phyloP scores from a whole-genome alignment of 2,888 invertebrate genomes.

The Agrotis clavis region DNA sequence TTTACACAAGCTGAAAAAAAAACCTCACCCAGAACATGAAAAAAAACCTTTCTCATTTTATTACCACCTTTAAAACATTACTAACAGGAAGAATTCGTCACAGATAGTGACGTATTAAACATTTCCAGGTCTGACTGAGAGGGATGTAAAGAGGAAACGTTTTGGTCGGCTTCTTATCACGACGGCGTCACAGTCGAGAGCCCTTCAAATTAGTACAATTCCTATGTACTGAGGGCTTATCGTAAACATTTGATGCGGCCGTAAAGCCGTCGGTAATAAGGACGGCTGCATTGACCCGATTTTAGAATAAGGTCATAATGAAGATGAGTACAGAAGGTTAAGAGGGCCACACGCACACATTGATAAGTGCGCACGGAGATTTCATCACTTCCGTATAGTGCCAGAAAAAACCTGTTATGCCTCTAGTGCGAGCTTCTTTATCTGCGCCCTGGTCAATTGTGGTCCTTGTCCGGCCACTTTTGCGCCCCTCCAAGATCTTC shows the following conservation, averaged over 20 bases:
- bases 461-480: no score
- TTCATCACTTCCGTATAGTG: no score
- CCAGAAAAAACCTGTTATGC: no score
- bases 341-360: no score
- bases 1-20: no score
- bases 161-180: conserved; percentile 23
- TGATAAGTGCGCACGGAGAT: no score
- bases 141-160: conserved; percentile 10
- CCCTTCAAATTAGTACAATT: conserved; percentile 48
- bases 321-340: background rate
- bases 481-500: no score
- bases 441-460: no score
- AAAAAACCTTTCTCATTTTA: background rate
- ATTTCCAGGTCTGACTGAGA: background rate
- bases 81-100: background rate
- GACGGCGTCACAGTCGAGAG: background rate
- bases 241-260: conserved; percentile 52
- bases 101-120: no score
- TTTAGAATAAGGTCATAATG: background rate
- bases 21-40: no score
- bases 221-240: conserved; percentile 45
- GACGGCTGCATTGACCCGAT: conserved; percentile 28
- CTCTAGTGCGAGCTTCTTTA: no score
- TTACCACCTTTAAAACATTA: background rate
- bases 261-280: conserved; percentile 41